These are phyloP conservation scores for Melanotaenia duboulayi DNA, from an alignment of 2,113 vertebrate species.

Conservation along the genomic window DNA sequence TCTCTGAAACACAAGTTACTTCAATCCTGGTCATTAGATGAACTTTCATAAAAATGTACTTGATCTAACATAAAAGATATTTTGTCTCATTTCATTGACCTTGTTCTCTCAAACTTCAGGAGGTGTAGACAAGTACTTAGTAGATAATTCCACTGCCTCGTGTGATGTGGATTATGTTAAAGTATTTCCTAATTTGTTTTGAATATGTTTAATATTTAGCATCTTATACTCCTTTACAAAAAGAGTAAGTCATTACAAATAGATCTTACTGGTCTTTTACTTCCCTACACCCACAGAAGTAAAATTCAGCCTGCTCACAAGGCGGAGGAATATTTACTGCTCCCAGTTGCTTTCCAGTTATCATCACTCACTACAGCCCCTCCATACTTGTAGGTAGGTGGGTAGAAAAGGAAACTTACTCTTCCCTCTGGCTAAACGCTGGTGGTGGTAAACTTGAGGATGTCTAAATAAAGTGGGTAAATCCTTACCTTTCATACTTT, in stretches of 20 bases:
- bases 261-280: constrained; percentile 63
- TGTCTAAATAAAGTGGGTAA: neutral
- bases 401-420: constrained; percentile 21
- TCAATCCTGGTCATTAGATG: neutral
- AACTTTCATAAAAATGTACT: neutral
- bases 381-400: constrained; percentile 11
- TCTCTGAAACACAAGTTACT: neutral
- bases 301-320: constrained; percentile 59
- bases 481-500: neutral
- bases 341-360: constrained; percentile 77
- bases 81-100: neutral
- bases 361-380: constrained; percentile 53
- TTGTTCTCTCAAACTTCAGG: neutral
- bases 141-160: neutral
- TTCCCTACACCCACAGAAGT: constrained; percentile 66
- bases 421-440: constrained; percentile 21
- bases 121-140: neutral
- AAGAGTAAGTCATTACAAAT: constrained; percentile 31
- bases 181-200: constrained; percentile 32
- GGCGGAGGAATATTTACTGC: constrained; percentile 65
- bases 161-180: neutral
- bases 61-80: neutral
- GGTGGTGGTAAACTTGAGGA: constrained; percentile 5
- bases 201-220: constrained; percentile 15
- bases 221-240: constrained; percentile 28